Base-by-base conservation (phyloP, 2,797 vertebrate species). In the Tokudaia muenninki region DNA sequence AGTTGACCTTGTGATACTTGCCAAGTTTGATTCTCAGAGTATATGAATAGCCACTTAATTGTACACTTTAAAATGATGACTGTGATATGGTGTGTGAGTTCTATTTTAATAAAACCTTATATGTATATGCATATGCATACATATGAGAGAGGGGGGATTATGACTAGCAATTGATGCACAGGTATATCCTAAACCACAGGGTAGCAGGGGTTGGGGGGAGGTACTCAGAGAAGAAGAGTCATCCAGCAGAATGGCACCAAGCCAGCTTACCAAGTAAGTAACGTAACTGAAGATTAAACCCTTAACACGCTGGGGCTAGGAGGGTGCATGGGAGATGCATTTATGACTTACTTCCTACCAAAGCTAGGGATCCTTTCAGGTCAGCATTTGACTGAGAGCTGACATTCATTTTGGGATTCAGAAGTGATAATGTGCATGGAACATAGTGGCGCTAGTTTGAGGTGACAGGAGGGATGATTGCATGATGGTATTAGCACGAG, bases 1-100 rank as follows among this genome's bases (percentile, higher is more conserved):
- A 80, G 65, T 82, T 80, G 24, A 74, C 24, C 77, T 8, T 94
- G 13, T 81, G 26, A 50, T 82, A 41, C 13, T 63, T 65, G 31
- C 12, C 65, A 75, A 37, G 34, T 55, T 83, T 47, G 59, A 44
- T 55, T 93, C 63, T 93, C 70, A 65, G 65, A 72, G 26, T 91
- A 22, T 63, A 37, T 29, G 3, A 78, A 63, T 31, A 91, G 21
- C 16, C n/a, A 37, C 37, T 57, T 47, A 81, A 41, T 26, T 55
- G 1, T 29, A 41, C 1, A 12, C 26, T 50, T 75, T 41, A 55
- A 87, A 81, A 61, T 24, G 31, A 6, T 22, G 12, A 37, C 9
- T 92, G 61, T 1, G 57, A 41, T 29, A 29, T 24, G 3, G 19
- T 14, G 37, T 75, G 12, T 50, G 14, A 59, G 5, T 63, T 86